Evolutionary conservation across 2,797 vertebrate species (phyloP).

Genomic region (Danio jaintianensis): DNA sequence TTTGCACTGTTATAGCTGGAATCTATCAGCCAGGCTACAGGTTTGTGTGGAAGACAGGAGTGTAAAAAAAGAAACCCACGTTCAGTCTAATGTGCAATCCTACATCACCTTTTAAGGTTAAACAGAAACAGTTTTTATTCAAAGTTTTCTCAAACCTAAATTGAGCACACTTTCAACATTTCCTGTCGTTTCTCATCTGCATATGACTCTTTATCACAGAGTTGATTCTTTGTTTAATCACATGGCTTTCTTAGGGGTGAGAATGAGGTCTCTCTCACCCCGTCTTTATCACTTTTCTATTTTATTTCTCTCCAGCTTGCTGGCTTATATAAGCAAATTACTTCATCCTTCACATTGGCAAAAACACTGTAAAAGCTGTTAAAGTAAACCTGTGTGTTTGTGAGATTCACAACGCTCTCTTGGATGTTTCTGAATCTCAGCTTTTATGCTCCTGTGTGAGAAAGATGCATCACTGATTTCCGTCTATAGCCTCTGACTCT

Average conservation of each 20-base stretch:
- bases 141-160: background rate
- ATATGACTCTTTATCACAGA: conserved; percentile 11
- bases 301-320: conserved; percentile 1
- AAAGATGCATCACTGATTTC: conserved; percentile 40
- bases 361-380: background rate
- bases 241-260: background rate
- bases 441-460: conserved; percentile 34
- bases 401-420: background rate
- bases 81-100: conserved; percentile 41
- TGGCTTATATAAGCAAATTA: conserved; percentile 28
- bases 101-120: conserved; percentile 56
- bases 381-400: background rate
- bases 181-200: conserved; percentile 8
- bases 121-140: conserved; percentile 43
- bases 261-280: conserved; percentile 20
- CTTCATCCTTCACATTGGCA: conserved; percentile 19
- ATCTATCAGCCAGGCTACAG: conserved; percentile 26
- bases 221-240: conserved; percentile 26
- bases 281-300: background rate
- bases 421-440: conserved; percentile 43
- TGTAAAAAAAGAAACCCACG: conserved; percentile 33
- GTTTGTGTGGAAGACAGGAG: conserved; percentile 31
- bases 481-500: conserved; percentile 50
- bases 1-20: conserved; percentile 37
- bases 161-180: conserved; percentile 1